Base-by-base conservation (phyloP, 2,888 invertebrate species). In the Stenodema calcarata region DNA sequence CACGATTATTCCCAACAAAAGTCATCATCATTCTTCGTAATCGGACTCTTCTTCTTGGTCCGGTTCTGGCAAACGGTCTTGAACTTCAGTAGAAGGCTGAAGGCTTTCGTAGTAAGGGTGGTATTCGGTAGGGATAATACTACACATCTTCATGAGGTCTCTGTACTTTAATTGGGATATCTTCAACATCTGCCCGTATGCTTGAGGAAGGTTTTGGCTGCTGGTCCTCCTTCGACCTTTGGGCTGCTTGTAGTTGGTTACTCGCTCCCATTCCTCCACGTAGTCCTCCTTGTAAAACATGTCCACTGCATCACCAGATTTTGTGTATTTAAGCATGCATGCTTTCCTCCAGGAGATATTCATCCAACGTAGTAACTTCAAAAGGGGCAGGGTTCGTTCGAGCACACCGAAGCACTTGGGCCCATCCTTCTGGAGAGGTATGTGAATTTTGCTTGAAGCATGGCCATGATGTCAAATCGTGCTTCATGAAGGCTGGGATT, bases 21-120 rank as follows among this genome's bases (percentile, higher is more conserved):
- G 30, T 75, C 9, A 14, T 75, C n/a, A n/a, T n/a, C 27, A 75
- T 27, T 28, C 75, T 75, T 75, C 75, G 75, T 75, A 75, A 78
- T 78, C 78, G 27, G 78, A 78, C 78, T 78, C 78, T 41, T 78
- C 30, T n/a, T n/a, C n/a, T n/a, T n/a, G n/a, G n/a, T n/a, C n/a
- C n/a, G n/a, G n/a, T n/a, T n/a, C n/a, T n/a, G n/a, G n/a, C n/a
- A n/a, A n/a, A n/a, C n/a, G n/a, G n/a, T n/a, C n/a, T n/a, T n/a
- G n/a, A n/a, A n/a, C n/a, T n/a, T n/a, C n/a, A n/a, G n/a, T n/a
- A n/a, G n/a, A n/a, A n/a, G n/a, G n/a, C n/a, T n/a, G n/a, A n/a
- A n/a, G n/a, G n/a, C n/a, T n/a, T n/a, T n/a, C n/a, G n/a, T n/a
- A n/a, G n/a, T n/a, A n/a, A n/a, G 75, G 75, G 75, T 75, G 75